Base-by-base conservation (phyloP, 1,140 invertebrate genomes). In the Heterodera schachtii region DNA sequence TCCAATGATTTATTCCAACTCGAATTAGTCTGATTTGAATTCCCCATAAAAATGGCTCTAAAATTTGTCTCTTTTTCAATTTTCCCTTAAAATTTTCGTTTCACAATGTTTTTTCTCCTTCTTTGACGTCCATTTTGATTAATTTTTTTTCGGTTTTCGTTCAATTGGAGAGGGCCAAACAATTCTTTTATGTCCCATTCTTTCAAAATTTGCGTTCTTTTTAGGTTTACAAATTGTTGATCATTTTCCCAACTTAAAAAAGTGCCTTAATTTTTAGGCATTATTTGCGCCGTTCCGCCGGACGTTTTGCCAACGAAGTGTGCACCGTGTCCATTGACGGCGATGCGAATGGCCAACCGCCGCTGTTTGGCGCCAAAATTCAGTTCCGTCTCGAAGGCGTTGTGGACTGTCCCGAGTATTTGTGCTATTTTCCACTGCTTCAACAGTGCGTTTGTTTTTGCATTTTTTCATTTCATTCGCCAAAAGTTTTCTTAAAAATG, bases 381-480 rank as follows among this genome's bases (percentile, higher is more conserved):
- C 93, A 96, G 90, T 99, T 99, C 90, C 93, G 95, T 89, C 91
- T 99, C 75, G 95, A 98, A 89, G 96, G 94, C 67, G 95, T 97
- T 19, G 97, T 99, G 0, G 93, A 99, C 90, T 99, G 97, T 92
- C 97, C 97, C 44, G 97, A 99, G 90, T 99, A 98, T 92, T 91
- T 99, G 47, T 96, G 98, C 19, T 93, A 98, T 91, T 95, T 98
- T 90, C 94, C 95, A 44, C 92, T 94, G 6, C 92, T 99, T 78
- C 91, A 93, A 83, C 94, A 95, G 92, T 93, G 87, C 90, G 90
- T 88, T 7, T 81, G 31, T 31, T 31, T 31, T 31, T 31, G 31
- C 47, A 19, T 78, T 77, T 86, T 84, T 57, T 83, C 47, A 76
- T 81, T 31, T 31, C 31, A 31, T 31, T 31, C 31, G 69, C 67